Conservation (phyloP, 2,888 invertebrate genomes). For the Agrochola litura region DNA sequence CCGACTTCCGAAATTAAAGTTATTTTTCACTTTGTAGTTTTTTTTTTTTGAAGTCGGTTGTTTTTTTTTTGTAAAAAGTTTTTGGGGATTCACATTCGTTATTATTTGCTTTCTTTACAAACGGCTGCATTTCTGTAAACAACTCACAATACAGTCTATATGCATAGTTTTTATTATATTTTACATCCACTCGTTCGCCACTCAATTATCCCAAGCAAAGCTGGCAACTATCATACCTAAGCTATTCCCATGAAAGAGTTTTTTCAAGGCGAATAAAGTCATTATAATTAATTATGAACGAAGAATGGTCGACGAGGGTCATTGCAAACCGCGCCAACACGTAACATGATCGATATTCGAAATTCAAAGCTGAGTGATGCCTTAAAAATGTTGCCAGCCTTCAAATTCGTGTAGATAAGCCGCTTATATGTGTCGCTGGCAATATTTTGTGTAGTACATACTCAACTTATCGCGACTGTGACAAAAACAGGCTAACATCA, state of each 20-base stretch:
- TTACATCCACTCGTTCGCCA: background rate
- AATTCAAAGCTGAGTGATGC: slow-evolving; percentile 56
- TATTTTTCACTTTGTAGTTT: no score
- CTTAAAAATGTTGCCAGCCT: slow-evolving; percentile 60
- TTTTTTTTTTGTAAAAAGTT: no score
- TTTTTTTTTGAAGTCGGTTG: no score
- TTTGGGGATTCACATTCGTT: background rate
- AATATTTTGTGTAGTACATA: slow-evolving; percentile 26
- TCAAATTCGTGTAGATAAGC: slow-evolving; percentile 53
- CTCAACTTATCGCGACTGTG: slow-evolving; percentile 28
- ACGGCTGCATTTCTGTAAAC: no score
- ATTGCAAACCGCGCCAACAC: slow-evolving; percentile 29
- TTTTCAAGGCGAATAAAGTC: slow-evolving; percentile 1
- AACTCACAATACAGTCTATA: background rate
- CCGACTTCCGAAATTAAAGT: no score
- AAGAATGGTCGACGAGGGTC: slow-evolving; percentile 23
- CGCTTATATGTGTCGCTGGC: slow-evolving; percentile 45
- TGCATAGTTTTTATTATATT: no score
- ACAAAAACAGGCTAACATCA: slow-evolving; percentile 39
- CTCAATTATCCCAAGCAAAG: background rate
- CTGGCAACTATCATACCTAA: no score
- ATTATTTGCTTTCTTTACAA: background rate
- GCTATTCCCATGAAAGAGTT: slow-evolving; percentile 3
- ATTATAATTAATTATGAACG: slow-evolving; percentile 36
- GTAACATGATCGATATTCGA: slow-evolving; percentile 55